Evolutionary conservation across 1,140 invertebrate genomes (phyloP).

Genomic region (Leptinotarsa defecta): DNA sequence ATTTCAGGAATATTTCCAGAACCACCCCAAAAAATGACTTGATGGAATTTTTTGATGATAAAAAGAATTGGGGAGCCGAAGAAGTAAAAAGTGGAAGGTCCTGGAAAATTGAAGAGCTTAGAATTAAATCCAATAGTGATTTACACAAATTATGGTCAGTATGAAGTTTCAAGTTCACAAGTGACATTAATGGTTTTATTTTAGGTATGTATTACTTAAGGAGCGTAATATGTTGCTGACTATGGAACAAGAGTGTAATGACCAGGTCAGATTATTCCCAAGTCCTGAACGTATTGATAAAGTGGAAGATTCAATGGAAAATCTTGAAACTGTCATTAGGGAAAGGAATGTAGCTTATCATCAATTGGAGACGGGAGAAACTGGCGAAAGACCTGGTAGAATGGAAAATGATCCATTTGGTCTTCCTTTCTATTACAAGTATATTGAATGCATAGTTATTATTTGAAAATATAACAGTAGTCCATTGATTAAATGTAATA

Average conservation of each 20-base stretch:
- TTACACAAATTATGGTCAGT: constrained; percentile 94
- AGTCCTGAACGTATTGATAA: constrained; percentile 95
- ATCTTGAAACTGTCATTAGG: constrained; percentile 87
- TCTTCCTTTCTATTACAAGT: constrained; percentile 58
- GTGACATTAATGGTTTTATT: constrained; percentile 23
- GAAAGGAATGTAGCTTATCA: constrained; percentile 93
- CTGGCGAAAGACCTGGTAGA: constrained; percentile 73
- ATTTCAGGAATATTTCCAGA: constrained; percentile 32
- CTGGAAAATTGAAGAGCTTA: constrained; percentile 89
- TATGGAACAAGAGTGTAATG: constrained; percentile 86
- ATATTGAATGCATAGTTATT: too few relatives aligned
- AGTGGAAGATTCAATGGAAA: constrained; percentile 94
- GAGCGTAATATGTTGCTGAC: constrained; percentile 97
- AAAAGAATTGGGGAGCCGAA: constrained; percentile 81
- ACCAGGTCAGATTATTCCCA: constrained; percentile 76
- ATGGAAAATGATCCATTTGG: constrained; percentile 66
- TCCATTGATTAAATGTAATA: too few relatives aligned
- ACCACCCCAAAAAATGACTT: constrained; percentile 51
- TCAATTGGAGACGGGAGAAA: constrained; percentile 86
- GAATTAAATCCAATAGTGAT: constrained; percentile 94
- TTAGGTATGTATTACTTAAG: constrained; percentile 89
- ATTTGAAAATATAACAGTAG: too few relatives aligned
- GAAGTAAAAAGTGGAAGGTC: constrained; percentile 83
- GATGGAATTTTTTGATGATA: constrained; percentile 93
- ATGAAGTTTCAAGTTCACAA: constrained; percentile 36